A percentile compares a stretch with the other conserved stretches of the same genome.
Evolutionary conservation across 2,888 invertebrate genomes (phyloP).

Genomic region (Drosophila melanosoma): DNA sequence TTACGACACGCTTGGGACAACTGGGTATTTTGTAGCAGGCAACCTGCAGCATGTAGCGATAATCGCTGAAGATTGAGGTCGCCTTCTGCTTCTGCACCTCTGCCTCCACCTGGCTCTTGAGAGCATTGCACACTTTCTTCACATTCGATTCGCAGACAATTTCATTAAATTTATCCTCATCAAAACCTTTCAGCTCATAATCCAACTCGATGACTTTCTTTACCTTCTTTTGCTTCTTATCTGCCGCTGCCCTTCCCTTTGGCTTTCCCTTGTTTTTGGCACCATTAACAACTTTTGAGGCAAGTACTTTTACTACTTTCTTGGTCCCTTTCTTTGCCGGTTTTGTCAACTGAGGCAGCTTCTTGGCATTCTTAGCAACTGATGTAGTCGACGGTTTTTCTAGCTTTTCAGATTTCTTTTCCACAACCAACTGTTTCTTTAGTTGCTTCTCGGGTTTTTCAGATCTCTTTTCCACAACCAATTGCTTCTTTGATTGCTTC

Average conservation of each 20-base stretch:
- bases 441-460: not conserved
- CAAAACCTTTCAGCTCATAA: constrained; percentile 71
- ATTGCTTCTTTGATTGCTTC: constrained; percentile 5
- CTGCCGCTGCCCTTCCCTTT: not conserved
- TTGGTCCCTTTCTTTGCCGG: constrained; percentile 9
- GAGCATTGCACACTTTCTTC: constrained; percentile 71
- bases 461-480: not conserved
- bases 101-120: constrained; percentile 69
- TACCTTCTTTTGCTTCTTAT: constrained; percentile 27
- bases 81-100: constrained; percentile 75
- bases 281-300: constrained; percentile 26
- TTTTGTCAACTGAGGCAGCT: constrained; percentile 16
- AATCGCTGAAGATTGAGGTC: constrained; percentile 81
- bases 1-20: constrained; percentile 87
- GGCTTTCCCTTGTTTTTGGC: constrained; percentile 6
- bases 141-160: constrained; percentile 73
- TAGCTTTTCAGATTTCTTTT: not conserved
- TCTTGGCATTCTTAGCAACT: constrained; percentile 10
- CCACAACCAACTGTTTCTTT: too few species aligned
- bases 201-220: constrained; percentile 32
- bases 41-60: constrained; percentile 79
- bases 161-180: constrained; percentile 75
- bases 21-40: constrained; percentile 88
- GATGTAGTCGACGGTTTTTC: not conserved
- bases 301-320: constrained; percentile 13